phyloP scores from a whole-genome alignment of 92 coral and sea anemone species.

The Phenganax stokvisi region DNA sequence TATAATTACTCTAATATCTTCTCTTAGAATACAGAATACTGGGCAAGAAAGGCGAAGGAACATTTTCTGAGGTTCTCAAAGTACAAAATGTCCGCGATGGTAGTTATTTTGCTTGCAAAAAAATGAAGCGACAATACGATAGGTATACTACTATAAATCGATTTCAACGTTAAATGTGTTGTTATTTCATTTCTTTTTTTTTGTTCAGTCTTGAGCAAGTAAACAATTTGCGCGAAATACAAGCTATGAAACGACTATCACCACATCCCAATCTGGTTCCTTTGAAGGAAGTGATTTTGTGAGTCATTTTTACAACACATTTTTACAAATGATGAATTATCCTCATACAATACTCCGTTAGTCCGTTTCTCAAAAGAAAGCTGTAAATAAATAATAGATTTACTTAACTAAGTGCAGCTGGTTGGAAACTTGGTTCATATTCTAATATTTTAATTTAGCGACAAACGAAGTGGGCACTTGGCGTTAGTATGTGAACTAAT shows the following conservation, averaged over 20 bases:
- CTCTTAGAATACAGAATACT: slow-evolving; percentile 81
- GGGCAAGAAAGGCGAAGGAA: slow-evolving; percentile 98
- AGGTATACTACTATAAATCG: slow-evolving; percentile 48
- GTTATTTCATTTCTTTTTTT: slow-evolving; percentile 2
- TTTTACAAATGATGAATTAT: not conserved
- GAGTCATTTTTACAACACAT: slow-evolving; percentile 42
- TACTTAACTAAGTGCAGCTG: no score
- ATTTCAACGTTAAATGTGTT: not conserved
- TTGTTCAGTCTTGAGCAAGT: slow-evolving; percentile 82
- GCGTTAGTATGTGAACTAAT: slow-evolving; percentile 92
- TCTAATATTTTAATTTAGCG: slow-evolving; percentile 48
- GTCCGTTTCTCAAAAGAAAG: no score
- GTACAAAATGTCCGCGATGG: slow-evolving; percentile 92
- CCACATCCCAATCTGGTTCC: slow-evolving; percentile 95
- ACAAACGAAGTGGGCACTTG: slow-evolving; percentile 75
- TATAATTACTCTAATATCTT: not conserved
- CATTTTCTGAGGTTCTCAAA: slow-evolving; percentile 95
- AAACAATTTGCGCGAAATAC: slow-evolving; percentile 84
- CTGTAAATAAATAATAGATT: no score
- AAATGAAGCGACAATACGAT: slow-evolving; percentile 94
- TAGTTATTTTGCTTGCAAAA: slow-evolving; percentile 91
- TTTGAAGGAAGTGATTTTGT: slow-evolving; percentile 88
- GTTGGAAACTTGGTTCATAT: no score
- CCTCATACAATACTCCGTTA: no score
- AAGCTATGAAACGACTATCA: slow-evolving; percentile 86